Conservation (phyloP, 2,888 invertebrate genomes). For the Galerucella nymphaeae region DNA sequence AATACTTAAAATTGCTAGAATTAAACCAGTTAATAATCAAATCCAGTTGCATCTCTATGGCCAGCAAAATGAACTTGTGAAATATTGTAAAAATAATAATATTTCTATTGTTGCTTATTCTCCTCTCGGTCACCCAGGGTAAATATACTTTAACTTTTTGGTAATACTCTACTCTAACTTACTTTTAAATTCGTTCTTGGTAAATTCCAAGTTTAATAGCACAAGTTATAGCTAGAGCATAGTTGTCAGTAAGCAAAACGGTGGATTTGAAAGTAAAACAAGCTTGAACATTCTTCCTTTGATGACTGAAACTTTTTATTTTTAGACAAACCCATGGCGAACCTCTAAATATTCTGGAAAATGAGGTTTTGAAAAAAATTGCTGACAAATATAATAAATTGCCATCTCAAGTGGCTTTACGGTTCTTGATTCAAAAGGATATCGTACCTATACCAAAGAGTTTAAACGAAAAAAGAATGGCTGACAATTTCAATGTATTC, state of each 20-base stretch:
- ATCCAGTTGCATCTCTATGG: conserved; percentile 84
- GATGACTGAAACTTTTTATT: too few relatives aligned
- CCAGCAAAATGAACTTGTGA: conserved; percentile 75
- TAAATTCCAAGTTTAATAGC: too few relatives aligned
- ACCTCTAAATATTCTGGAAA: neutral
- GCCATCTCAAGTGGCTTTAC: conserved; percentile 77
- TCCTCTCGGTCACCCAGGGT: conserved; percentile 70
- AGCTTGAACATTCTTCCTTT: too few relatives aligned
- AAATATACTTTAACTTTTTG: too few relatives aligned
- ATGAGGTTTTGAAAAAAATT: conserved; percentile 51
- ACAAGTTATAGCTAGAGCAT: too few relatives aligned
- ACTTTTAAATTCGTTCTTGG: too few relatives aligned
- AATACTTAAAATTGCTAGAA: conserved; percentile 70
- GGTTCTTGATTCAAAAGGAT: conserved; percentile 77
- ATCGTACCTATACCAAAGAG: conserved; percentile 61
- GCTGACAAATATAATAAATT: conserved; percentile 72
- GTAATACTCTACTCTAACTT: too few relatives aligned
- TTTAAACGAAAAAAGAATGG: too few relatives aligned
- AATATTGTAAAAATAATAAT: conserved; percentile 71
- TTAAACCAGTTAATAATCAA: conserved; percentile 72
- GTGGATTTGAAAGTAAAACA: too few relatives aligned
- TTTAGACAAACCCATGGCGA: too few relatives aligned
- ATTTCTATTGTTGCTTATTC: conserved; percentile 83
- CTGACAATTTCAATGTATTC: too few relatives aligned
- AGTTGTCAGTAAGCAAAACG: too few relatives aligned